Evolutionary conservation across 2,888 invertebrate species (phyloP), one percentile per base, ranked within the genome.

Genomic region (Monochamus alternatus): DNA sequence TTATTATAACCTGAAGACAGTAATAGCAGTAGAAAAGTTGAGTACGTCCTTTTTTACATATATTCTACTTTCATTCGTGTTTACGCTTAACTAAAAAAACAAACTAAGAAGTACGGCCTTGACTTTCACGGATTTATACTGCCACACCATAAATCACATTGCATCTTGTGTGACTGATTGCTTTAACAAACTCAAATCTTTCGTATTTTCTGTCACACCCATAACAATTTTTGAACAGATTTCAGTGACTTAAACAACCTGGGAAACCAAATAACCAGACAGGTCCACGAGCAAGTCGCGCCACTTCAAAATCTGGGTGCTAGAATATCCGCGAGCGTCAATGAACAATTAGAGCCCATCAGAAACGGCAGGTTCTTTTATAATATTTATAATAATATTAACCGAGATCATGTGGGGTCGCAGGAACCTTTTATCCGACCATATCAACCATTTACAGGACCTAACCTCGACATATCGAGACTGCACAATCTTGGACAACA

Each of bases 401-500:
- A 12, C n/a, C 59, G 69, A n/a, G n/a, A 43, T 14, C 43, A 38
- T 12, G 59, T 10, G 38, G 38, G 22, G 12, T 38, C 7, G 38
- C 38, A 38, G 38, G 2, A 38, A 38, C 38, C 1, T 38, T 38
- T 38, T 0, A n/a, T 51, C 51, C 51, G 2, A 12, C 47, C 47
- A 3, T 47, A 47, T 47, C 47, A 47, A 47, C 47, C 47, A 12
- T 47, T 47, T 47, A 22, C 44, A n/a, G 9, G 10, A 14, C 22
- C 55, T 43, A 38, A 38, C 38, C 4, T 38, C 38, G 30, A 51
- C 14, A 3, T 64, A 7, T 3, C 58, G 7, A 10, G 43, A 12
- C 14, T 75, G 55, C 62, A 80, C 10, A 73, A 74, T n/a, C 59
- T 81, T 31, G 80, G 79, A 22, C 64, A 69, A 7, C 73, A 75